These are phyloP conservation scores for Cephus sareptanus DNA, from an alignment of 2,888 invertebrate genomes.

Conservation along the genomic window DNA sequence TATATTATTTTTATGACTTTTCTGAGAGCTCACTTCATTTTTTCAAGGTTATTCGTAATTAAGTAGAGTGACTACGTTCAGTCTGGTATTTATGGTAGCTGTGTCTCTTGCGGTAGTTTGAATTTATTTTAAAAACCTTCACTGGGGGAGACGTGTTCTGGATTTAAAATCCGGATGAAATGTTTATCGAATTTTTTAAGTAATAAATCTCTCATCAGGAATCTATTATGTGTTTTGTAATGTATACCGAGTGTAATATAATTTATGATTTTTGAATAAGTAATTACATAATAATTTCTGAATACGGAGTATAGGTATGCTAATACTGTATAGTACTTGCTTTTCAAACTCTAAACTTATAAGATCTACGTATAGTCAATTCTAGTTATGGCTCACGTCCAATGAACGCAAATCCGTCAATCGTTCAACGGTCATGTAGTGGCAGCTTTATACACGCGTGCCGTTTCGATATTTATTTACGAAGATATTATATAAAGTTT, in stretches of 20 bases:
- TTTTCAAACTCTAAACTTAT: background rate
- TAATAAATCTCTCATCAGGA: no score
- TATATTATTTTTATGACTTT: background rate
- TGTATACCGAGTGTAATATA: background rate
- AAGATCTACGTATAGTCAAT: background rate
- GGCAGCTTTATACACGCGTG: background rate
- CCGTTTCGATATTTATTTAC: background rate
- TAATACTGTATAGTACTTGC: background rate
- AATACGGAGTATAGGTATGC: background rate
- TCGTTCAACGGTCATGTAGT: background rate
- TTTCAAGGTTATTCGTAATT: background rate
- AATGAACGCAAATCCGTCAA: background rate
- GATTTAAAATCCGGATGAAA: no score
- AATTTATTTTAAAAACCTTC: background rate
- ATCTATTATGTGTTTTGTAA: background rate
- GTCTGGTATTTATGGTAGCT: background rate
- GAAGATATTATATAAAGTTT: background rate
- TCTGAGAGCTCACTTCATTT: background rate
- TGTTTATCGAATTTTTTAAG: no score
- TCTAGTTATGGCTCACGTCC: background rate
- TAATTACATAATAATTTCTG: background rate
- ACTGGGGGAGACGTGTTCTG: background rate
- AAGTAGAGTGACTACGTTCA: background rate
- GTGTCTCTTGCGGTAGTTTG: background rate
- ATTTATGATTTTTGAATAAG: background rate